Evolutionary conservation across 2,888 invertebrate species (phyloP).

Genomic region (Polia nebulosa): DNA sequence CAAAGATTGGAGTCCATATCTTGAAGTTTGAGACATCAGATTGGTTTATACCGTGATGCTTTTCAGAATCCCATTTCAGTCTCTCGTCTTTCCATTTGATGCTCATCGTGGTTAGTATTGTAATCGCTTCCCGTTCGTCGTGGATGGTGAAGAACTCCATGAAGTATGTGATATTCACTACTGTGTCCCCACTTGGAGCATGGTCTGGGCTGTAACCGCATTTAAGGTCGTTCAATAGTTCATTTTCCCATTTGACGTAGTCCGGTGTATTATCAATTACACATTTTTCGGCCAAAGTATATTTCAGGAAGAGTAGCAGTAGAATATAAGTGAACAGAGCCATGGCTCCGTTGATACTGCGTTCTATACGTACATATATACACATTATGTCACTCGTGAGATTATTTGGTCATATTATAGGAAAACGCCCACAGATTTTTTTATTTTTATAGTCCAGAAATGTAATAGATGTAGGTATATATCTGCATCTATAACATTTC

Average conservation of each 20-base stretch:
- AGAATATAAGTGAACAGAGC: slow-evolving; percentile 29
- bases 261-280: slow-evolving; percentile 18
- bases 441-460: too few species aligned
- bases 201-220: background rate
- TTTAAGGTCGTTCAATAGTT: slow-evolving; percentile 50
- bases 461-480: too few species aligned
- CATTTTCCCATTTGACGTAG: slow-evolving; percentile 59
- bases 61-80: slow-evolving; percentile 69
- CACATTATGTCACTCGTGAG: slow-evolving; percentile 10
- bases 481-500: too few species aligned
- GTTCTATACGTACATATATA: background rate
- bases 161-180: slow-evolving; percentile 55
- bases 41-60: slow-evolving; percentile 64
- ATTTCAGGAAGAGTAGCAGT: slow-evolving; percentile 22
- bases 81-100: slow-evolving; percentile 67
- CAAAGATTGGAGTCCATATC: slow-evolving; percentile 69
- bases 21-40: background rate
- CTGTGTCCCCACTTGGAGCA: slow-evolving; percentile 32
- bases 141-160: slow-evolving; percentile 69
- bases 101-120: slow-evolving; percentile 51
- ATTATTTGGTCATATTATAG: background rate
- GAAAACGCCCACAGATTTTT: slow-evolving; percentile 42
- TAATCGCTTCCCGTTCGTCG: slow-evolving; percentile 65
- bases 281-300: slow-evolving; percentile 27
- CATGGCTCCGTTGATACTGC: slow-evolving; percentile 52